Conservation (phyloP, 2,888 invertebrate genomes). For the Selenia dentaria region DNA sequence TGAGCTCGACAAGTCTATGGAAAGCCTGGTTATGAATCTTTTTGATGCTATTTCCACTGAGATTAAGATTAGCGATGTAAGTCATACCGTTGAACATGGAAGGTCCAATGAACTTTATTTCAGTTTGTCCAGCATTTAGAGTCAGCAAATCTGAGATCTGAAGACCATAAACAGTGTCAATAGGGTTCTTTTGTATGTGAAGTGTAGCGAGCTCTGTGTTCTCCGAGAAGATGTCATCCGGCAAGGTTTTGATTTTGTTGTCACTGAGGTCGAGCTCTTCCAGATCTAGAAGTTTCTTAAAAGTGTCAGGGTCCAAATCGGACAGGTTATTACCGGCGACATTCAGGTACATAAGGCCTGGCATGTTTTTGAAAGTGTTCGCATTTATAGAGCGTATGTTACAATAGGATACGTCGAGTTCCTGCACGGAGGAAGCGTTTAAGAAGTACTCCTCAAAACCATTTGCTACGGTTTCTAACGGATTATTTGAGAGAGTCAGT, state of each 20-base stretch:
- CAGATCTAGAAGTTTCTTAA: constrained; percentile 86
- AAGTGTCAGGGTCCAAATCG: constrained; percentile 84
- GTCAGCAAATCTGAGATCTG: constrained; percentile 86
- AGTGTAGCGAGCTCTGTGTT: constrained; percentile 88
- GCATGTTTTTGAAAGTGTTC: constrained; percentile 86
- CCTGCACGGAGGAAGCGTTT: constrained; percentile 87
- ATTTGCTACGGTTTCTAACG: constrained; percentile 77
- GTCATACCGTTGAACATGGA: constrained; percentile 87
- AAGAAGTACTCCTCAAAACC: constrained; percentile 78
- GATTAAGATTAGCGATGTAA: constrained; percentile 86
- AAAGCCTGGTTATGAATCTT: constrained; percentile 89
- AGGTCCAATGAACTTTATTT: constrained; percentile 86
- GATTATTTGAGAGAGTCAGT: constrained; percentile 88
- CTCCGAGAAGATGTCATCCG: constrained; percentile 86
- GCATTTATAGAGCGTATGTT: constrained; percentile 87
- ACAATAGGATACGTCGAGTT: constrained; percentile 89
- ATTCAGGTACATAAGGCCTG: constrained; percentile 87
- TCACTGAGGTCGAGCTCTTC: constrained; percentile 90
- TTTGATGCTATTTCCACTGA: constrained; percentile 88
- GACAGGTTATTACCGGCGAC: constrained; percentile 88
- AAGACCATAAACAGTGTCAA: constrained; percentile 85
- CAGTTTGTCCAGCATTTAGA: constrained; percentile 88
- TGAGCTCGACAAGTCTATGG: constrained; percentile 86
- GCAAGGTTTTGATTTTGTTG: constrained; percentile 87
- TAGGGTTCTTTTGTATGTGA: constrained; percentile 88